Base-by-base conservation (phyloP, 2,797 vertebrate genomes). In the Hypotaenidia okinawae region DNA sequence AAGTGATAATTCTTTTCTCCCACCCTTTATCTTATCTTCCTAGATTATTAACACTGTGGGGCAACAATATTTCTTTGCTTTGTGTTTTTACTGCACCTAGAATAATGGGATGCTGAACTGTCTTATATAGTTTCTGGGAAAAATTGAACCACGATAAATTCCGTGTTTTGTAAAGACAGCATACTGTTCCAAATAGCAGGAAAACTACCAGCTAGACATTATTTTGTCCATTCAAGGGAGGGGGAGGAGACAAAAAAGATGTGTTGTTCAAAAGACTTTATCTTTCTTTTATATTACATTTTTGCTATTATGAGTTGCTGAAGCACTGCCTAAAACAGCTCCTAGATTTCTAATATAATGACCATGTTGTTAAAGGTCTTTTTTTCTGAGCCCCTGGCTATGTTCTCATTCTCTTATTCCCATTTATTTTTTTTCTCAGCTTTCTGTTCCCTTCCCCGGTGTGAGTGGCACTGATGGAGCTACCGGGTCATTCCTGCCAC, bases 311-410 rank as follows among this genome's bases (percentile, higher is more conserved):
- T 5, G 59, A 24, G 32, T 81, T 89, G 32, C 87, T 78, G 51
- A 91, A 84, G 27, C 72, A 57, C 32, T 72, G 73, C 76, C 79
- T 86, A 45, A 86, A 93, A 75, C 54, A 88, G 15, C 8, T 78
- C 90, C 79, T 74, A 67, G 54, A 72, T 92, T 85, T 94, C 35
- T 51, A 78, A 90, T 81, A 52, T 37, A 94, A 93, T 55, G 77
- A 37, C 45, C 15, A 7, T 21, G n/a, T 88, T 72, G 76, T 47
- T 90, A 75, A 84, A 68, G 33, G 62, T 68, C n/a, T 83, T 84
- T 37, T 37, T 68, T 89, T 75, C 54, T 87, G 66, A 81, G 28
- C 37, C 47, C 9, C 21, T 76, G 80, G 32, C 32, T 90, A 66
- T 75, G 37, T 86, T 94, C 24, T 84, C 32, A 33, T 68, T 69